Evolutionary conservation across 2,113 vertebrate genomes (phyloP), one percentile per base, ranked within the genome.

Genomic region (Lates calcarifer): DNA sequence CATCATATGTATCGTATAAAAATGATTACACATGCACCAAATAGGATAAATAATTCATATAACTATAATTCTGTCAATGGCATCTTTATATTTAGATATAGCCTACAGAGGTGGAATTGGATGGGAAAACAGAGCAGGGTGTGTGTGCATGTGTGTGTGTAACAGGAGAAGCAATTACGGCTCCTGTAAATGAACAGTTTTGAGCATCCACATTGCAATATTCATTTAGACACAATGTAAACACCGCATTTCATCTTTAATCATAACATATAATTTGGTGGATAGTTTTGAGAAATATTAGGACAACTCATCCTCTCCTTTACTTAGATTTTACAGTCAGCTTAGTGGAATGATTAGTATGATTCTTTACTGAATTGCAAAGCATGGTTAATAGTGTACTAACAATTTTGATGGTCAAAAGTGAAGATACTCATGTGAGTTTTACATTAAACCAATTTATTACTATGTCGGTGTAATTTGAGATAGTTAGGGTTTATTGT

Each of bases 41-140:
- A 67, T 49, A 65, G 15, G 17, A 69, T 61, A 62, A 65, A 72
- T 63, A 24, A 63, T 73, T 57, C 20, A 56, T 68, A 74, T 29
- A 53, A 62, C n/a, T 56, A 79, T 53, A 58, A 65, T 37, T 57
- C 24, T 64, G 56, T 24, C 41, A 68, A 78, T 41, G 31, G 11
- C 5, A 41, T 37, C 14, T 37, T 76, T 1, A 56, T 67, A 73
- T 49, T 56, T 11, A 0, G 28, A 67, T 61, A 65, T 61, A 9
- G 2, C 15, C n/a, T 33, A 55, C 18, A 0, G 28, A 62, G 45
- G 63, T 49, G 35, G 33, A 47, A 76, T 29, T 47, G 15, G 47
- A 20, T 51, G 24, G 35, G 31, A 33, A 68, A 73, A 49, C 12
- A 49, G 29, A 31, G 47, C 26, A 31, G 28, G 6, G 29, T 60